phyloP scores from a whole-genome alignment of 2,888 invertebrate genomes.

The Busseola fusca region DNA sequence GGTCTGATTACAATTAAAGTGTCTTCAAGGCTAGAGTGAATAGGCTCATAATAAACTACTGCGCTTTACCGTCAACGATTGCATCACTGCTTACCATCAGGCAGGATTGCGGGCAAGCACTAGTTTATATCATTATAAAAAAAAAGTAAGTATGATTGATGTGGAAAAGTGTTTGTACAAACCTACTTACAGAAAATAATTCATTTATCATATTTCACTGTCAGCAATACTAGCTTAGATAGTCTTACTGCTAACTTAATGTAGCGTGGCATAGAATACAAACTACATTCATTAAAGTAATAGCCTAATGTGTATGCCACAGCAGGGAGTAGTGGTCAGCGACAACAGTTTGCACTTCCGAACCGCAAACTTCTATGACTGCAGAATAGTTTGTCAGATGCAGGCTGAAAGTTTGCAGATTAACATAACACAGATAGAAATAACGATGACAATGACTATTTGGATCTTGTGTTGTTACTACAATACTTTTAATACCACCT shows the following conservation, averaged over 20 bases:
- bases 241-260: neutral
- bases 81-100: no score
- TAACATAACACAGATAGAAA: neutral
- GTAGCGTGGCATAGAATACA: constrained; percentile 10
- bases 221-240: neutral
- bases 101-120: no score
- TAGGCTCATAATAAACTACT: no score
- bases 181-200: no score
- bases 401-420: neutral
- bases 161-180: no score
- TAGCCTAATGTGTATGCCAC: constrained; percentile 7
- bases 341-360: constrained; percentile 25
- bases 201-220: neutral
- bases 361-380: constrained; percentile 12
- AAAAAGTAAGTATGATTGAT: no score
- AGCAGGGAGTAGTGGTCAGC: constrained; percentile 1
- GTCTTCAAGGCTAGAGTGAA: no score
- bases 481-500: neutral
- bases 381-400: neutral
- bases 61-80: no score
- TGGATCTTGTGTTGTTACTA: neutral
- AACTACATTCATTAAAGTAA: constrained; percentile 19
- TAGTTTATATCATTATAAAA: no score
- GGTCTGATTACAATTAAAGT: no score
- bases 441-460: neutral